These are phyloP conservation scores for Pseudopleuronectes americanus DNA, from an alignment of 2,797 vertebrate genomes.

Conservation along the genomic window DNA sequence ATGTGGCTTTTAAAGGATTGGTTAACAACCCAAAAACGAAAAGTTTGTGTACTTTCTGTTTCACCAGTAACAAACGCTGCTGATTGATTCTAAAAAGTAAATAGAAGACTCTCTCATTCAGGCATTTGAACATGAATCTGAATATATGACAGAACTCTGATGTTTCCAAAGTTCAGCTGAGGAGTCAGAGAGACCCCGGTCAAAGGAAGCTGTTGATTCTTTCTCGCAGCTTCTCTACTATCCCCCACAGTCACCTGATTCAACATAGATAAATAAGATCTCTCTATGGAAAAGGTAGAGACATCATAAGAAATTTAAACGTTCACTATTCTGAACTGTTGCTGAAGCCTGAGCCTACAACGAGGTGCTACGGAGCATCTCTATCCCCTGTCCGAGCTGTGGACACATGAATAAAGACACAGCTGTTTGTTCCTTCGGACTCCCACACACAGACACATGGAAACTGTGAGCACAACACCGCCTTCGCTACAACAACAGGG, in stretches of 20 bases:
- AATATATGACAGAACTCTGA: not conserved
- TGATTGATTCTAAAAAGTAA: too few relatives aligned
- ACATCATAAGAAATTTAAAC: not conserved
- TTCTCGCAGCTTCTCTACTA: not conserved
- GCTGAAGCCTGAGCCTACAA: conserved; percentile 3
- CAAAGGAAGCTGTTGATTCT: not conserved
- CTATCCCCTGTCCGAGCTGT: conserved; percentile 22
- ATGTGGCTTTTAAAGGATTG: too few relatives aligned
- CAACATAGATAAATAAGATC: not conserved
- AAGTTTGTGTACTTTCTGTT: too few relatives aligned
- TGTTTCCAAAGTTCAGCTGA: not conserved
- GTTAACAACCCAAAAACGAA: too few relatives aligned
- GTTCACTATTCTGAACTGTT: conserved; percentile 10
- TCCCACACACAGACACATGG: conserved; percentile 77
- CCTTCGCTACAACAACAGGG: conserved; percentile 55
- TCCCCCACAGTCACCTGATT: not conserved
- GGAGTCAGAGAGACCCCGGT: not conserved
- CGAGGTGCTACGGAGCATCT: conserved; percentile 33
- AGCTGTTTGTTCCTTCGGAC: conserved; percentile 71
- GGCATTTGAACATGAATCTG: not conserved
- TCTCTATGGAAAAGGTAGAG: too few relatives aligned
- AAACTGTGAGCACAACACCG: conserved; percentile 75
- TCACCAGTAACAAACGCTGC: too few relatives aligned
- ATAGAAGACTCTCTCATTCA: not conserved
- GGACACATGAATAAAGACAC: conserved; percentile 62